Percentiles rank a stretch among this genome's conserved stretches.
Conservation (phyloP, 2,113 vertebrate genomes). For the Paraplagusia blochii region DNA sequence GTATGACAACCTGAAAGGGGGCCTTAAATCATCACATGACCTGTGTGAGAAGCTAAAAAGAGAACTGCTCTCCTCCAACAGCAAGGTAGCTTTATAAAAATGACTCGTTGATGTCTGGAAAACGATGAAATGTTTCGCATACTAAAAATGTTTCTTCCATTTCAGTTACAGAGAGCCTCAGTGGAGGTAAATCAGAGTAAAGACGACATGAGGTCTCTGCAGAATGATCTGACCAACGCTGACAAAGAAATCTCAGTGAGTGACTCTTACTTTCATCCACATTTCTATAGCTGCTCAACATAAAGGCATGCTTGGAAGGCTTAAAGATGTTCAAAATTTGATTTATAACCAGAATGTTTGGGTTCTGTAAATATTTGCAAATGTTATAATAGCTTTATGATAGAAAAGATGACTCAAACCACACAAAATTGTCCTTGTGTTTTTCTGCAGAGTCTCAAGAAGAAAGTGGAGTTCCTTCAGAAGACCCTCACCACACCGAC, state of each 20-base stretch:
- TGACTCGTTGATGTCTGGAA: background rate
- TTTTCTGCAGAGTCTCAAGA: constrained; percentile 85
- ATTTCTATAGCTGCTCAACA: no score
- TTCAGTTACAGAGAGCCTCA: constrained; percentile 81
- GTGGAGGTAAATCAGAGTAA: constrained; percentile 76
- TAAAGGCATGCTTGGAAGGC: no score
- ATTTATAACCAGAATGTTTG: no score
- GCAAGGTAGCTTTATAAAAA: constrained; percentile 77
- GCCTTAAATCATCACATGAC: constrained; percentile 81
- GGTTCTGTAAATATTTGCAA: background rate
- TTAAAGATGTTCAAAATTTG: background rate
- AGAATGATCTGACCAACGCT: constrained; percentile 85
- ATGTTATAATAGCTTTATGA: no score
- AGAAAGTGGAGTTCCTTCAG: constrained; percentile 90
- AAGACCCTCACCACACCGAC: constrained; percentile 89
- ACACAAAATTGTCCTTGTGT: background rate
- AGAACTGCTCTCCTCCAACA: constrained; percentile 83
- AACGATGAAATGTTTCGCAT: background rate
- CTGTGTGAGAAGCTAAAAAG: constrained; percentile 88
- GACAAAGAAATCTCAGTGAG: constrained; percentile 89
- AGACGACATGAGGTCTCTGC: constrained; percentile 83
- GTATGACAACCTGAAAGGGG: constrained; percentile 90
- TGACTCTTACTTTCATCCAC: no score
- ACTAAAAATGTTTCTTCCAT: background rate
- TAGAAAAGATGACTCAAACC: no score